A percentile compares a stretch with the other conserved stretches of the same genome.
These are phyloP conservation scores for Athalia circularis DNA, from an alignment of 2,888 invertebrate species.

Conservation along the genomic window DNA sequence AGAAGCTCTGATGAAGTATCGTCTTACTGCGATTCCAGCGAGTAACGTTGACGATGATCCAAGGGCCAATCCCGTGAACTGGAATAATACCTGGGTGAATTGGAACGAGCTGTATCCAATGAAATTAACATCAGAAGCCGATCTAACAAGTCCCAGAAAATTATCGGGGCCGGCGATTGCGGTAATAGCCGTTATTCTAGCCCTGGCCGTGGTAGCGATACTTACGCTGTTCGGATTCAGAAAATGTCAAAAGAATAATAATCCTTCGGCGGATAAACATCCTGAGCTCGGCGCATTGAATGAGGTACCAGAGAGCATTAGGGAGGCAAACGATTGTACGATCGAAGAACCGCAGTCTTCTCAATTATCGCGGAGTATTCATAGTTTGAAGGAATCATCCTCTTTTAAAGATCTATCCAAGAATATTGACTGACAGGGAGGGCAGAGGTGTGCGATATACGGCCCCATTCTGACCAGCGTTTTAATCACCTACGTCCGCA, in stretches of 20 bases:
- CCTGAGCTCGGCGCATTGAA: constrained; percentile 37
- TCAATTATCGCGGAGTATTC: constrained; percentile 29
- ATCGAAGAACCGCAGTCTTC: neutral
- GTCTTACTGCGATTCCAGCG: constrained; percentile 72
- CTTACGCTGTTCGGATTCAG: constrained; percentile 52
- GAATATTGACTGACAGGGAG: constrained; percentile 53
- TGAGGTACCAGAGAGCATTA: neutral
- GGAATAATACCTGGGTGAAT: constrained; percentile 78
- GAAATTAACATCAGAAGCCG: constrained; percentile 46
- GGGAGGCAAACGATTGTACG: neutral
- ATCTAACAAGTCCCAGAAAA: constrained; percentile 24
- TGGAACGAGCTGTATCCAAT: constrained; percentile 75
- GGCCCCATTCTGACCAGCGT: constrained; percentile 48
- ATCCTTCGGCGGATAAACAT: constrained; percentile 22
- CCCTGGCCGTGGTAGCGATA: constrained; percentile 53
- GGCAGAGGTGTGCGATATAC: constrained; percentile 51
- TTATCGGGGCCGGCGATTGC: constrained; percentile 56
- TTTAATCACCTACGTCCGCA: constrained; percentile 50
- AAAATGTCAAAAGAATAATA: constrained; percentile 50
- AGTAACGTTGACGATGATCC: constrained; percentile 74
- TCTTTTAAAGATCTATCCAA: constrained; percentile 49
- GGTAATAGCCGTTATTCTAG: constrained; percentile 54
- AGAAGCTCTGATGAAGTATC: constrained; percentile 71
- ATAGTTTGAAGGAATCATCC: constrained; percentile 42
- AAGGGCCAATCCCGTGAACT: constrained; percentile 75